Percentiles rank a stretch among this genome's conserved stretches.
These are phyloP conservation scores for Hetaerina titia DNA, from an alignment of 2,888 invertebrate genomes.

Conservation along the genomic window DNA sequence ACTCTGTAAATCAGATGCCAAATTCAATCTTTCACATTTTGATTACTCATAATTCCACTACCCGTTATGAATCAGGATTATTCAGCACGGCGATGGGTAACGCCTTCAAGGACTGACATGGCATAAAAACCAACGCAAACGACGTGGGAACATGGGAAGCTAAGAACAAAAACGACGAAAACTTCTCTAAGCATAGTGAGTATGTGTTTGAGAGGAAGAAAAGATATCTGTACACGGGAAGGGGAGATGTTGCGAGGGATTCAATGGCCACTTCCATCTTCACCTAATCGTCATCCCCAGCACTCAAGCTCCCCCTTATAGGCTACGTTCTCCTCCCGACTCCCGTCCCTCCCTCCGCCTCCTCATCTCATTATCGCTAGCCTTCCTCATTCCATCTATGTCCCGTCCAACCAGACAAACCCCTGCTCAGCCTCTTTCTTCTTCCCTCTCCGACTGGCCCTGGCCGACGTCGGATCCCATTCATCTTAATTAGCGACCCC, in stretches of 20 bases:
- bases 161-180: not conserved
- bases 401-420: not conserved
- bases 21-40: not conserved
- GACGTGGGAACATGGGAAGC: not conserved
- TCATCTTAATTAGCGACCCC: constrained; percentile 56
- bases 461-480: constrained; percentile 12
- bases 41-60: not conserved
- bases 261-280: constrained; percentile 45
- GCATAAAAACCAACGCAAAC: not conserved
- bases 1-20: too few species aligned
- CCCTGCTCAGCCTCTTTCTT: not conserved
- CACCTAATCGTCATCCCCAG: constrained; percentile 32
- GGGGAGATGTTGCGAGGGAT: not conserved
- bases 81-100: not conserved
- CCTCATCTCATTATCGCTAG: constrained; percentile 31
- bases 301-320: constrained; percentile 23
- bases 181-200: not conserved
- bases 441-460: not conserved
- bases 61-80: not conserved
- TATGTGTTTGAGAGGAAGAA: not conserved
- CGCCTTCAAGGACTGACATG: not conserved
- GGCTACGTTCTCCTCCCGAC: not conserved
- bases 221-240: not conserved
- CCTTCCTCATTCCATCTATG: not conserved
- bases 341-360: not conserved